Evolutionary conservation across 2,113 vertebrate genomes (phyloP), one percentile per base, ranked within the genome.

Genomic region (Aspidoscelis tigris): DNA sequence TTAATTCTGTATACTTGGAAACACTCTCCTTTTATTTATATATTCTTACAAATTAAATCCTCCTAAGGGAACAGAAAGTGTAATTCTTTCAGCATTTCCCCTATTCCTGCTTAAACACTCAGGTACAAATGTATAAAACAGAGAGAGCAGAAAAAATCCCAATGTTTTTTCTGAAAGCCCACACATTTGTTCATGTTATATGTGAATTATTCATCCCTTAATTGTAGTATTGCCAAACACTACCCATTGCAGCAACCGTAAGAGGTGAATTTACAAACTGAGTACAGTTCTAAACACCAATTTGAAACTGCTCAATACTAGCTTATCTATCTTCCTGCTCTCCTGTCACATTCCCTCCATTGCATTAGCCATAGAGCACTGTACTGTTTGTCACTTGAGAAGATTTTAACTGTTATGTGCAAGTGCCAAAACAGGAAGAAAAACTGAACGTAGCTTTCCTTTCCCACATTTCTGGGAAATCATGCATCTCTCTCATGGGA

Each of bases 101-200:
- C 8, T 10, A 18, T 26, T 22, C 69, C n/a, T 24, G 22, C 33
- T 24, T 70, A n/a, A 70, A 70, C 33, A 5, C 4, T 9, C 66
- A 53, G 2, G 22, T 58, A 55, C 68, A 81, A 44, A 68, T 68
- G n/a, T 21, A 65, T 78, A 24, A 61, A 55, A 80, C 2, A 53
- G 1, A 33, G 41, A 44, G 3, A 66, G 4, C 10, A 18, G 69
- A 72, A 58, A 7, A 72, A 70, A 72, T 22, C 58, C 58, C 47
- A 81, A 84, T 85, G 20, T 5, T 3, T 22, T 77, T 84, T 75
- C 26, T 1, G n/a, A 44, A 43, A 18, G 83, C 26, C 76, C 61
- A n/a, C 39, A 22, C 12, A 84, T 74, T 58, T 87, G 43, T 50
- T 70, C 74, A 53, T 50, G 50, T 47, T 87, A 2, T 84, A 69